These are phyloP conservation scores for Pedetes capensis DNA, from an alignment of 2,113 vertebrate genomes.

Conservation along the genomic window DNA sequence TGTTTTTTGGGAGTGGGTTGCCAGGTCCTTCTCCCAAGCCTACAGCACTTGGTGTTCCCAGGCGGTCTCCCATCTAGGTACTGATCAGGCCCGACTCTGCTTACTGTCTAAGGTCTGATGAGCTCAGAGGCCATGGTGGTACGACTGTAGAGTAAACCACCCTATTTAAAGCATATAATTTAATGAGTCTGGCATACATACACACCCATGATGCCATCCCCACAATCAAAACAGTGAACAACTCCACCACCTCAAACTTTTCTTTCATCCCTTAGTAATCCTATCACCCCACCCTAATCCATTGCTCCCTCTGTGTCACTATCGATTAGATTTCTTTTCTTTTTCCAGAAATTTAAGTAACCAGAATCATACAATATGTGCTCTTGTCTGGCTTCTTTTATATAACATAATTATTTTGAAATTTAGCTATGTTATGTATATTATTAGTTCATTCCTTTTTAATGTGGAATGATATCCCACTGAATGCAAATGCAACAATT, in stretches of 20 bases:
- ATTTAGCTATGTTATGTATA: background rate
- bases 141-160: no score
- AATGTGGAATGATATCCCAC: background rate
- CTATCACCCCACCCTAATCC: background rate
- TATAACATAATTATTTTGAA: background rate
- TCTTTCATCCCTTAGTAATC: background rate
- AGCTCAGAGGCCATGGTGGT: no score
- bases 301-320: background rate
- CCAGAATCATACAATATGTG: background rate
- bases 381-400: background rate
- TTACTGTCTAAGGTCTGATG: no score
- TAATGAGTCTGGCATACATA: background rate
- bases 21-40: no score
- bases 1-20: no score
- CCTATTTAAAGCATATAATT: background rate
- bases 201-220: background rate
- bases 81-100: no score
- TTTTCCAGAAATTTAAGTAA: background rate
- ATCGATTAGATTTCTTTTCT: background rate
- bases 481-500: background rate
- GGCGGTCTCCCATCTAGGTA: no score
- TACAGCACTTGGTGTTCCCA: no score
- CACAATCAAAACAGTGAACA: no score
- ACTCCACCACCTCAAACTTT: no score
- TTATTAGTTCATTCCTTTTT: background rate